These are phyloP conservation scores for Numida meleagris DNA, from an alignment of 2,113 vertebrate genomes.

Conservation along the genomic window DNA sequence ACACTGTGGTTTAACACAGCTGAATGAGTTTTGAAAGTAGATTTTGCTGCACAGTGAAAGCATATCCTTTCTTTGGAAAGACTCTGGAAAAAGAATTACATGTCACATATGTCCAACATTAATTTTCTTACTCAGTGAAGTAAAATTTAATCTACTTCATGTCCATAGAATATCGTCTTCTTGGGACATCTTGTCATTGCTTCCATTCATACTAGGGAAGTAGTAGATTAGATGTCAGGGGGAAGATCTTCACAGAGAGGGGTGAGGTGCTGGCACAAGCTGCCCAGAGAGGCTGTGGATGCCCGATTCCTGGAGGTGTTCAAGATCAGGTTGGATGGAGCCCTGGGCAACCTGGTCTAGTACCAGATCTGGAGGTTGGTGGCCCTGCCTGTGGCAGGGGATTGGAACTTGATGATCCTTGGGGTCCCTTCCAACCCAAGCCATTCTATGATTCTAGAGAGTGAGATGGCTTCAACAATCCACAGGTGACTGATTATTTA, in stretches of 20 bases:
- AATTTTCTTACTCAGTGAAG: neutral
- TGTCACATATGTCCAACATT: fast-evolving
- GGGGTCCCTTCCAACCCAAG: no score
- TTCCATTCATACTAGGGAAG: neutral
- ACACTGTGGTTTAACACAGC: neutral
- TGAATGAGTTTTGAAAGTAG: neutral
- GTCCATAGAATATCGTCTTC: neutral
- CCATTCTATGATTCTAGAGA: no score
- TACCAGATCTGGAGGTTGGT: no score
- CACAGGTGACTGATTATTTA: neutral
- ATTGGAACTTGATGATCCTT: no score
- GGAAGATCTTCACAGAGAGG: no score
- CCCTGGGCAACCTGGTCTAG: no score
- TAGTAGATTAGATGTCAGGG: no score
- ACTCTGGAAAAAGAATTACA: neutral
- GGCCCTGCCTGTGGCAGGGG: no score
- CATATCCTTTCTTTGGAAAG: neutral
- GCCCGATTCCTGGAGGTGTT: no score
- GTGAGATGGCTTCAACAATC: neutral
- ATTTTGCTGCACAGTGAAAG: neutral
- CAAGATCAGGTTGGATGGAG: no score
- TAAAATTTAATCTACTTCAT: neutral
- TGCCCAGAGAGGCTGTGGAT: no score
- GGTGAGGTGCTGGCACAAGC: no score
- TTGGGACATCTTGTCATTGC: neutral